These are phyloP conservation scores for Eilema depressum DNA, from an alignment of 2,888 invertebrate genomes.

Conservation along the genomic window DNA sequence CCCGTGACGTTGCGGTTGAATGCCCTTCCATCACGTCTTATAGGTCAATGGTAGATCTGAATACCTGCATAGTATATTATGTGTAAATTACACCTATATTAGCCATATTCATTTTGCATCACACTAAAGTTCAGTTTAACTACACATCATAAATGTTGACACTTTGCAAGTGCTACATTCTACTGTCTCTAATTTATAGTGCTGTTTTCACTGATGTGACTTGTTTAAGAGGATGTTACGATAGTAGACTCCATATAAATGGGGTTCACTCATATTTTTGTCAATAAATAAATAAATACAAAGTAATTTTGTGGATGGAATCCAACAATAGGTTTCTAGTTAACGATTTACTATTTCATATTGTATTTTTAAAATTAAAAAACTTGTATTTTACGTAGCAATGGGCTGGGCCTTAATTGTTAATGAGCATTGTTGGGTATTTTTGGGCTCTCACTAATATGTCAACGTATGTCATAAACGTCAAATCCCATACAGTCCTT, in stretches of 20 bases:
- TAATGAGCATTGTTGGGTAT: too few species aligned
- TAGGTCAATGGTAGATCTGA: neutral
- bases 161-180: slow-evolving; percentile 38
- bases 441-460: too few species aligned
- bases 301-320: too few species aligned
- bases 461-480: too few species aligned
- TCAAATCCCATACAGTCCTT: too few species aligned
- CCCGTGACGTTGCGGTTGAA: neutral
- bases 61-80: neutral
- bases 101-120: neutral
- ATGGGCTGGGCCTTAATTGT: too few species aligned
- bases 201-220: slow-evolving; percentile 22
- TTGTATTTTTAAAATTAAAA: neutral
- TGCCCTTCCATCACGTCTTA: neutral
- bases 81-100: neutral
- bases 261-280: neutral
- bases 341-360: neutral
- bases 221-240: neutral
- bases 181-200: slow-evolving; percentile 34
- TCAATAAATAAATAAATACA: neutral
- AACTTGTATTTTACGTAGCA: too few species aligned
- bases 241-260: neutral
- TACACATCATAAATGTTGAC: slow-evolving; percentile 25
- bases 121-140: slow-evolving; percentile 23
- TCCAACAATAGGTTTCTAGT: neutral